Conservation (phyloP, 2,888 invertebrate genomes). For the Tholera decimalis region DNA sequence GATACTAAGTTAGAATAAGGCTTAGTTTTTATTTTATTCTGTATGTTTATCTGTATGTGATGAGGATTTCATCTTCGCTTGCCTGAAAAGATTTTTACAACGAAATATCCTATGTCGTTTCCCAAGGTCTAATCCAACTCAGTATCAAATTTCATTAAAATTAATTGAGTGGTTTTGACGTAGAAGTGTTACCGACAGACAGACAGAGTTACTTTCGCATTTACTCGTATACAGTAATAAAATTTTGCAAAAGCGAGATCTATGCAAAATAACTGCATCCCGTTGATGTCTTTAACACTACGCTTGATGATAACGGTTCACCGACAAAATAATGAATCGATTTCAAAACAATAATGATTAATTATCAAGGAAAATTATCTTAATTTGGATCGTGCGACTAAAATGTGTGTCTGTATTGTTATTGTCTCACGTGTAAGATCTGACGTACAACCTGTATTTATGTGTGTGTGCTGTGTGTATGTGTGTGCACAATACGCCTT, state of each 20-base stretch:
- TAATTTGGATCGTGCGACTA: conserved; percentile 52
- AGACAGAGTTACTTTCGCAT: no score
- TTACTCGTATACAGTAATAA: no score
- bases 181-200: no score
- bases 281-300: conserved; percentile 72
- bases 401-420: conserved; percentile 30
- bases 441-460: conserved; percentile 22
- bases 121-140: no score
- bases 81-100: no score
- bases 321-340: not conserved
- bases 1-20: not conserved
- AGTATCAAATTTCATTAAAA: no score
- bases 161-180: no score
- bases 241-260: not conserved
- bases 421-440: conserved; percentile 45
- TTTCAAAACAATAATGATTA: not conserved
- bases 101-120: no score
- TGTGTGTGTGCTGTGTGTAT: conserved; percentile 17
- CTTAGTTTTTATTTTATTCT: no score
- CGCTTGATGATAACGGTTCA: not conserved
- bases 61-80: no score
- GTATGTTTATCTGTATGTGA: no score
- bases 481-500: conserved; percentile 19
- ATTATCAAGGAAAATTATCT: conserved; percentile 20
- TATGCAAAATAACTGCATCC: conserved; percentile 15